Percentiles rank a stretch among this genome's conserved stretches.
phyloP scores from a whole-genome alignment of 2,888 invertebrate genomes.

The Latrodectus hesperus region DNA sequence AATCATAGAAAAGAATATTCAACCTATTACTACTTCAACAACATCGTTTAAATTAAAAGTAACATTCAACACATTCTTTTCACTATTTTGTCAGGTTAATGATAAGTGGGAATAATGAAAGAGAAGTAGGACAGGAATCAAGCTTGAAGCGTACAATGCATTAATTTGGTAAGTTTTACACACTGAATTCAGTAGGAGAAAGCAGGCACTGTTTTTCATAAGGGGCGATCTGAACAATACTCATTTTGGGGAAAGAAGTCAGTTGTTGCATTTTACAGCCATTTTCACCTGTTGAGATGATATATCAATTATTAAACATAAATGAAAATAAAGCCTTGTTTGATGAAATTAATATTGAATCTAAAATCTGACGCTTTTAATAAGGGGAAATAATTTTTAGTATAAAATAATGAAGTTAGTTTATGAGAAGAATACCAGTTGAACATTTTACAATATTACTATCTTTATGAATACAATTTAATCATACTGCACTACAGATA shows the following conservation, averaged over 20 bases:
- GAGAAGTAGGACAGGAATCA: background rate
- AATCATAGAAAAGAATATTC: too few relatives aligned
- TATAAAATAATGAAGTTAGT: too few relatives aligned
- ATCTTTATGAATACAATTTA: too few relatives aligned
- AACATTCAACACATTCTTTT: too few relatives aligned
- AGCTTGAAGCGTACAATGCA: background rate
- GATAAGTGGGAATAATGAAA: too few relatives aligned
- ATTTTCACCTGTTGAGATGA: slow-evolving; percentile 17
- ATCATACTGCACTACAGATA: too few relatives aligned
- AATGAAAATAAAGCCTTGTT: background rate
- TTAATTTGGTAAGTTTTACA: slow-evolving; percentile 1
- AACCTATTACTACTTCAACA: too few relatives aligned
- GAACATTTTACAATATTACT: too few relatives aligned
- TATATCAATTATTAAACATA: background rate
- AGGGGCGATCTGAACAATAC: slow-evolving; percentile 37
- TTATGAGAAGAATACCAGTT: too few relatives aligned
- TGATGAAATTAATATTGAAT: background rate
- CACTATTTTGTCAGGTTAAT: too few relatives aligned
- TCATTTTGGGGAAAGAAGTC: slow-evolving; percentile 53
- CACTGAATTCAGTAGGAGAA: slow-evolving; percentile 50
- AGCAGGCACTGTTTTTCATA: slow-evolving; percentile 52
- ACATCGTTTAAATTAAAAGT: too few relatives aligned
- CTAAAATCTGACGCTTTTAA: background rate
- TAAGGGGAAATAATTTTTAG: background rate
- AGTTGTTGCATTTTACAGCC: slow-evolving; percentile 42